Base-by-base conservation (phyloP, 2,797 vertebrate species). In the Gadopsis bispinosus region DNA sequence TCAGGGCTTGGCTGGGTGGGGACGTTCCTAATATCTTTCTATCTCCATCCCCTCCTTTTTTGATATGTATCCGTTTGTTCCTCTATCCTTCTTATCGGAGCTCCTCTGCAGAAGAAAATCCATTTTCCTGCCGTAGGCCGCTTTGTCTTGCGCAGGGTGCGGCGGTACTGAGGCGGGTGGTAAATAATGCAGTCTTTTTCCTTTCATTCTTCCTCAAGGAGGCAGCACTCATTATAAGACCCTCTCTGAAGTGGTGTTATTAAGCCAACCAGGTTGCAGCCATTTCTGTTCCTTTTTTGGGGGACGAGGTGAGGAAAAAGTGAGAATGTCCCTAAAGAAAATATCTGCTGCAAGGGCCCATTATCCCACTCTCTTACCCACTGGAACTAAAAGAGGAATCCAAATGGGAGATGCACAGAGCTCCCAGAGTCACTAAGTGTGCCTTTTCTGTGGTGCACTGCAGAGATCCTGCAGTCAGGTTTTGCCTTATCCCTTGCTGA, bases 101-200 rank as follows among this genome's bases (percentile, higher is more conserved):
- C 79, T 77, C 73, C 77, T 83, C 75, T 84, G 84, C 77, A 86
- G 91, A 88, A 89, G 17, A 93, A 93, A 92, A 93, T 91, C 85
- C 59, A 91, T 89, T 93, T 91, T 88, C 87, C 85, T 91, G 88
- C 87, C 87, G 81, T 60, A 58, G 85, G 65, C 73, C 22, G 51
- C 87, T 93, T 93, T 93, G 89, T 93, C 90, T 92, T 92, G 86
- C 22, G 16, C 64, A 75, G 82, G 87, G 84, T 71, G 81, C 72
- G 48, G 83, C 53, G 58, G 70, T 79, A 82, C 74, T 72, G 83
- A 87, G 91, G 84, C 77, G 58, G 82, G 75, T 91, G 87, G 91
- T 95, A 94, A 95, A 95, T 96, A 96, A 95, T 95, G 92, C 93
- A 89, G 84, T 76, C 83, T 90, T 93, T 88, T 82, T 87, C 76